A percentile compares a stretch with the other conserved stretches of the same genome.
phyloP scores from a whole-genome alignment of 2,113 vertebrate genomes.

The Anarrhichthys ocellatus region DNA sequence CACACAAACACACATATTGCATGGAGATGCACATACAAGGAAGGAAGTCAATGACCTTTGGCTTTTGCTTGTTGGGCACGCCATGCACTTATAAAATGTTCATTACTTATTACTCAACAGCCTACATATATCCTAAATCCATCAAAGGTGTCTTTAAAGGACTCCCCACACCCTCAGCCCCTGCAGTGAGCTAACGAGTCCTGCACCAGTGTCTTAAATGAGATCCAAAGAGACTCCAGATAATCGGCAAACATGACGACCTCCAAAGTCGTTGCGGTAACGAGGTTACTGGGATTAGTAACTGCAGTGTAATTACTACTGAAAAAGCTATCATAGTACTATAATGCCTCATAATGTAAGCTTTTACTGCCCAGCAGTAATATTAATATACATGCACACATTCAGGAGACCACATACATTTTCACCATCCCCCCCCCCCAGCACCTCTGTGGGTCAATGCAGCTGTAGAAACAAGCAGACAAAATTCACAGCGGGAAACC shows the following conservation, averaged over 20 bases:
- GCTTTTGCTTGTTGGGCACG: background rate
- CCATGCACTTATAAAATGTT: too few relatives aligned
- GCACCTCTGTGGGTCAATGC: background rate
- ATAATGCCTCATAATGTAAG: background rate
- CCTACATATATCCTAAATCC: background rate
- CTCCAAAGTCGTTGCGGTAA: background rate
- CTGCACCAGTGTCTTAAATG: background rate
- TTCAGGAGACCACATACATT: background rate
- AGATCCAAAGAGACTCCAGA: background rate
- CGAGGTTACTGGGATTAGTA: background rate
- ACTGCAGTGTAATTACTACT: background rate
- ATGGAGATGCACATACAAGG: background rate
- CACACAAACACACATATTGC: background rate
- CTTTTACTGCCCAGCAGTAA: background rate
- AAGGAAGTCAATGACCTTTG: constrained; percentile 9
- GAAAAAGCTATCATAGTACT: background rate
- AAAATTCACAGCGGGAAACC: background rate
- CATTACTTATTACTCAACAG: background rate
- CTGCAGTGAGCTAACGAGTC: background rate
- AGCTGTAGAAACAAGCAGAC: background rate
- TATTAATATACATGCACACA: background rate
- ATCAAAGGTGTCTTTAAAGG: background rate
- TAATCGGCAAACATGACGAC: background rate
- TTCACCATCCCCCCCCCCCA: background rate
- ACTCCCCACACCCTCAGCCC: background rate